Evolutionary conservation across 1,140 invertebrate species (phyloP).

Genomic region (Lerema accius): DNA sequence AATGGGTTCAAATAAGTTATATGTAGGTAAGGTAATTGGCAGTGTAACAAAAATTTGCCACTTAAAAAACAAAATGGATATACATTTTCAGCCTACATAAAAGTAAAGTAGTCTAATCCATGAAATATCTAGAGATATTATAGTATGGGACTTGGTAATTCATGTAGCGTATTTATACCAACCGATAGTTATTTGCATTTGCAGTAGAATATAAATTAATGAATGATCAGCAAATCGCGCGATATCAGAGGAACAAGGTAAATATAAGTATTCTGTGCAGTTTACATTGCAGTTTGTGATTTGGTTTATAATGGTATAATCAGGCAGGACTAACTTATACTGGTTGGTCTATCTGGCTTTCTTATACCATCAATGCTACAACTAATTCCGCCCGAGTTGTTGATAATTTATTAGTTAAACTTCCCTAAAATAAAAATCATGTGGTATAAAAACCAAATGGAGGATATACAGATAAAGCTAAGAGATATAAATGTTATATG

Average conservation of each 20-base stretch:
- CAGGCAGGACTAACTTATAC: no score
- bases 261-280: no score
- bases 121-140: constrained; percentile 23
- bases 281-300: no score
- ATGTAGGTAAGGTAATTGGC: constrained; percentile 7
- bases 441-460: not conserved
- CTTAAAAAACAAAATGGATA: constrained; percentile 12
- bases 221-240: no score
- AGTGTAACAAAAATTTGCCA: not conserved
- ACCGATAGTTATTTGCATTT: no score
- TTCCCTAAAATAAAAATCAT: not conserved
- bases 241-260: no score
- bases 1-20: not conserved
- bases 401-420: not conserved
- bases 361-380: no score
- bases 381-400: no score
- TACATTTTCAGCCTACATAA: constrained; percentile 22
- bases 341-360: no score
- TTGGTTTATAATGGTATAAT: no score
- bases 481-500: not conserved
- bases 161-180: not conserved
- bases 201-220: no score
- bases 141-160: not conserved
- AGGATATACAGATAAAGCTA: not conserved
- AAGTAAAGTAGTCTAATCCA: constrained; percentile 29